phyloP scores from a whole-genome alignment of 2,797 vertebrate species.

The Lepidocolaptes lacrymiger region DNA sequence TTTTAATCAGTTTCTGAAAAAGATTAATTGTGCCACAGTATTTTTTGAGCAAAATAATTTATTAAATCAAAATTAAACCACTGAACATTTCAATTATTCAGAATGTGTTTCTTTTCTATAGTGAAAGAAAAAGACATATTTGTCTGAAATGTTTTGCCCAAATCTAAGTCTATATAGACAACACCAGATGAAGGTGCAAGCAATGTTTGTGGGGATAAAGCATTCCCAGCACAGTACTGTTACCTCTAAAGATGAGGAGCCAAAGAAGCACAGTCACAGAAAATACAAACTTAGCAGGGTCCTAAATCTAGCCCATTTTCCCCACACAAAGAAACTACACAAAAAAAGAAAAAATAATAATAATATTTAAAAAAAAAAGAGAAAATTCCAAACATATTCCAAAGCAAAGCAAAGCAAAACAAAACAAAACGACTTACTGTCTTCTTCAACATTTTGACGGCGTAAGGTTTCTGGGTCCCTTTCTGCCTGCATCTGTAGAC shows the following conservation, averaged over 20 bases:
- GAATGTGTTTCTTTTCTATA: background rate
- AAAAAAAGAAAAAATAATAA: background rate
- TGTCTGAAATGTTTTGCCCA: background rate
- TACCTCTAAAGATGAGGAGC: background rate
- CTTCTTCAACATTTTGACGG: constrained; percentile 90
- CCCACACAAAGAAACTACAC: background rate
- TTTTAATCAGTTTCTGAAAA: background rate
- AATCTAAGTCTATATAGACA: background rate
- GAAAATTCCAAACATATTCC: background rate
- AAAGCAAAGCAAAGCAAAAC: constrained; percentile 40
- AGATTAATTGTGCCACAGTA: background rate
- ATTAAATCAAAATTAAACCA: background rate
- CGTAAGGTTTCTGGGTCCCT: constrained; percentile 87
- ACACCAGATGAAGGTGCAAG: background rate
- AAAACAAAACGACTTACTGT: constrained; percentile 81
- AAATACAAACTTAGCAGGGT: background rate
- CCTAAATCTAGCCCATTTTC: background rate
- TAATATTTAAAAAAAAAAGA: background rate
- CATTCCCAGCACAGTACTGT: background rate
- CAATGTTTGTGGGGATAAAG: background rate
- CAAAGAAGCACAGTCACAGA: background rate
- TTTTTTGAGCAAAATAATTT: background rate
- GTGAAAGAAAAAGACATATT: background rate
- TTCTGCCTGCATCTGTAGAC: constrained; percentile 89
- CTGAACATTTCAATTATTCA: background rate